A percentile compares a stretch with the other conserved stretches of the same genome.
These are phyloP conservation scores for Muscicapa striata DNA, from an alignment of 2,797 vertebrate genomes.

Conservation along the genomic window DNA sequence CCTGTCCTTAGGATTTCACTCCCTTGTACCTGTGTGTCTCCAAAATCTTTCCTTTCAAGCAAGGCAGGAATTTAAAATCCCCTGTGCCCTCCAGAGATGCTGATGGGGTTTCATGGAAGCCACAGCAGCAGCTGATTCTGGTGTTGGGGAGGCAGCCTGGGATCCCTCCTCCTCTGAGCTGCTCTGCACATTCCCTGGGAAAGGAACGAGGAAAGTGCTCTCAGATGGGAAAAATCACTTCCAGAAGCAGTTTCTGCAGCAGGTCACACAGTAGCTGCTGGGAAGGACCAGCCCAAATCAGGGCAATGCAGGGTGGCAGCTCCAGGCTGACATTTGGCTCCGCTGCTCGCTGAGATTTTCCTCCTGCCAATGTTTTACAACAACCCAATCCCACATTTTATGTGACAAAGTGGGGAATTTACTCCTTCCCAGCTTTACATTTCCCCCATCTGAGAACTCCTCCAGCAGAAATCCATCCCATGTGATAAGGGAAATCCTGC, in stretches of 20 bases:
- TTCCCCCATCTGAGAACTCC: background rate
- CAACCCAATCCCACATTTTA: background rate
- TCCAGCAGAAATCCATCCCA: background rate
- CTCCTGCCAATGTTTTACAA: background rate
- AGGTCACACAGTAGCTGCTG: slow-evolving; percentile 48
- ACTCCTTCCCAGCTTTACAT: background rate
- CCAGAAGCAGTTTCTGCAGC: slow-evolving; percentile 67
- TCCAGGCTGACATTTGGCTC: slow-evolving; percentile 22
- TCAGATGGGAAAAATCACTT: slow-evolving; percentile 75
- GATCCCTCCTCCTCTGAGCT: slow-evolving; percentile 45
- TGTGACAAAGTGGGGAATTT: background rate
- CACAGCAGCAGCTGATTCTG: slow-evolving; percentile 7
- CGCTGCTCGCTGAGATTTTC: background rate
- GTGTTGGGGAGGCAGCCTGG: slow-evolving; percentile 12
- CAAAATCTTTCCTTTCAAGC: background rate
- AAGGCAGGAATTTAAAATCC: background rate
- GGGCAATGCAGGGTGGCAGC: slow-evolving; percentile 59
- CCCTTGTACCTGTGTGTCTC: background rate
- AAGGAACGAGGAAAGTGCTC: background rate
- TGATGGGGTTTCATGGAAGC: background rate
- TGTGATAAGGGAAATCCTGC: background rate
- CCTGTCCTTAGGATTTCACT: background rate
- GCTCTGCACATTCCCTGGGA: slow-evolving; percentile 68
- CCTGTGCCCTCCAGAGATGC: background rate
- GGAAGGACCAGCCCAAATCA: slow-evolving; percentile 16